A percentile compares a stretch with the other conserved stretches of the same genome.
These are phyloP conservation scores for Hesperia comma DNA, from an alignment of 2,888 invertebrate species.

Conservation along the genomic window DNA sequence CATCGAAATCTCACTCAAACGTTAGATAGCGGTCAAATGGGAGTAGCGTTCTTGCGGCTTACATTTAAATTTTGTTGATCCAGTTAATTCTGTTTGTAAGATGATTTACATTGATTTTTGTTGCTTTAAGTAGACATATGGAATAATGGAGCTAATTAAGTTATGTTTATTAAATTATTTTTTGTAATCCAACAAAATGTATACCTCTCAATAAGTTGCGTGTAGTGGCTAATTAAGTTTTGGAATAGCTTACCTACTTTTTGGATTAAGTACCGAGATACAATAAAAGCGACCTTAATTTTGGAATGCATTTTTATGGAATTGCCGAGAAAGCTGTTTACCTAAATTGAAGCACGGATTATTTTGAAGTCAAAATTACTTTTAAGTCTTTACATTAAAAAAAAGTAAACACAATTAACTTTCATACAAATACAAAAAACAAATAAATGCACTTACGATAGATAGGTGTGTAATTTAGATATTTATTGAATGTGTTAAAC, in stretches of 20 bases:
- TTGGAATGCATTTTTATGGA: constrained; percentile 43
- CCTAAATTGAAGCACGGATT: constrained; percentile 61
- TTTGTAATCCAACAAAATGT: no score
- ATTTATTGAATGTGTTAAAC: constrained; percentile 53
- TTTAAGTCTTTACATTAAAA: constrained; percentile 22
- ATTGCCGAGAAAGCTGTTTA: constrained; percentile 57
- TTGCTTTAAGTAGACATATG: no score
- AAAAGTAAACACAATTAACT: not conserved
- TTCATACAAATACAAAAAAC: constrained; percentile 45
- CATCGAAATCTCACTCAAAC: constrained; percentile 26
- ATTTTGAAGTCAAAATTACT: constrained; percentile 55
- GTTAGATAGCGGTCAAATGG: constrained; percentile 17
- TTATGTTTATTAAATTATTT: no score
- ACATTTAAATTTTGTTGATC: constrained; percentile 15
- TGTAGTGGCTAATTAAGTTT: not conserved
- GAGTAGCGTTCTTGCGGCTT: constrained; percentile 9
- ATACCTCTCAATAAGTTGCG: no score
- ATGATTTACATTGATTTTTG: not conserved
- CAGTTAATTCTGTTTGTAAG: not conserved
- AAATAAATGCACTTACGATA: constrained; percentile 40
- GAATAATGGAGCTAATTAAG: no score
- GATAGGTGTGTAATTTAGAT: constrained; percentile 54
- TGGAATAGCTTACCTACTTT: not conserved
- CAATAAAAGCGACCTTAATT: constrained; percentile 12
- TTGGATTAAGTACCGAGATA: not conserved